These are phyloP conservation scores for Phymorhynchus buccinoides DNA, from an alignment of 1,140 invertebrate species.

Conservation along the genomic window DNA sequence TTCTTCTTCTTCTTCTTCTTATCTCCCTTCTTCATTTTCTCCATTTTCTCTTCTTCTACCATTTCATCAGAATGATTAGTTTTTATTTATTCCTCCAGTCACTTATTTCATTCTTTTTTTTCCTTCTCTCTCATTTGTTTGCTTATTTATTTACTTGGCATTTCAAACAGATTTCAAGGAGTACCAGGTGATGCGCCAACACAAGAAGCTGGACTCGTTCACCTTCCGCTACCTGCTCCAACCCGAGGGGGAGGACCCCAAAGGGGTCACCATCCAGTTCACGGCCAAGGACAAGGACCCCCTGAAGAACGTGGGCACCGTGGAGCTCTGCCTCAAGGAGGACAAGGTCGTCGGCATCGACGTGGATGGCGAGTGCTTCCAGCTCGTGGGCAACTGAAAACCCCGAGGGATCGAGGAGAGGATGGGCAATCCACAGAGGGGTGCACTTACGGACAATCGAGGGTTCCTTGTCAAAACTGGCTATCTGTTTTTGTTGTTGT, in stretches of 20 bases:
- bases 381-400: slow-evolving; percentile 75
- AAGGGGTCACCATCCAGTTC: slow-evolving; percentile 35
- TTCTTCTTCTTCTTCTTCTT: not conserved
- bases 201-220: slow-evolving; percentile 30
- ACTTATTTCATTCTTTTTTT: not conserved
- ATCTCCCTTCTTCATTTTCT: not conserved
- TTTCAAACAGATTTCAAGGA: slow-evolving; percentile 39
- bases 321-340: slow-evolving; percentile 39
- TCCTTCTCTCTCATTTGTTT: too few species aligned
- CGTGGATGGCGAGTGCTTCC: slow-evolving; percentile 92
- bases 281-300: slow-evolving; percentile 43
- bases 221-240: slow-evolving; percentile 42
- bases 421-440: not conserved
- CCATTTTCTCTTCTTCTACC: too few species aligned
- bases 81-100: not conserved
- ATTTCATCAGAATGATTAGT: not conserved
- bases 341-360: slow-evolving; percentile 42
- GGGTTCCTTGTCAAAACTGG: too few species aligned
- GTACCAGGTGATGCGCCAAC: slow-evolving; percentile 47
- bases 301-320: slow-evolving; percentile 47
- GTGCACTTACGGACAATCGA: not conserved
- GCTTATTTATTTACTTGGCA: not conserved
- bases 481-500: too few species aligned
- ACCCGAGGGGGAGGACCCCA: slow-evolving; percentile 36
- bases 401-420: not conserved